Base-by-base conservation (phyloP, 2,797 vertebrate species). In the Gobio occitaniae region DNA sequence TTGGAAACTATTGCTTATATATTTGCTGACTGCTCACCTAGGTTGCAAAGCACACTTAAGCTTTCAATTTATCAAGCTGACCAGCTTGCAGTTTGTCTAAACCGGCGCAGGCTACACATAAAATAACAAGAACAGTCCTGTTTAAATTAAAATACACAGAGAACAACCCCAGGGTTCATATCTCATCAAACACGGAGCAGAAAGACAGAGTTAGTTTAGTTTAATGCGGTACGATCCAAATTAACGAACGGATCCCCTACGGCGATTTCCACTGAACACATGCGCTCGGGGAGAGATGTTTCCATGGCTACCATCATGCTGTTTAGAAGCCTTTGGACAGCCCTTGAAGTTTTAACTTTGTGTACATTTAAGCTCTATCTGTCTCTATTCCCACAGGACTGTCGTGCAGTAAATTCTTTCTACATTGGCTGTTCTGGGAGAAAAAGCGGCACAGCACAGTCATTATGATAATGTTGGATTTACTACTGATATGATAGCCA, bases 261-360 rank as follows among this genome's bases (percentile, higher is more conserved):
- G 66, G 74, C 10, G 48, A 78, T 84, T 74, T 79, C 75, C 63
- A 63, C 36, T 8, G 9, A 86, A 77, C 76, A 54, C 79, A 50
- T 38, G 41, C 17, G 5, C 36, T 50, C 9, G 5, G 19, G 70
- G 66, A 80, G 66, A 69, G 61, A 71, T 21, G 84, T 89, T 84
- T 87, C 88, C 81, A 89, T 87, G 88, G 88, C 59, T 82, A 89
- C 88, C 66, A 44, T 25, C 82, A 71, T 74, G 72, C 65, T 72
- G 71, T 78, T 86, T 32, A 69, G 48, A 87, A 71, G 86, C 83
- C 77, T 84, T 84, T 70, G 50, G 76, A 85, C 70, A 21, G 15
- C 11, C 36, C 25, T 36, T 78, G 38, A 86, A 80, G 79, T 78
- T 79, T 78, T 47, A 78, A 68, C 65, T 50, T 32, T 59, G 38